These are phyloP conservation scores for Limnodromus scolopaceus DNA, from an alignment of 2,797 vertebrate genomes.

Conservation along the genomic window DNA sequence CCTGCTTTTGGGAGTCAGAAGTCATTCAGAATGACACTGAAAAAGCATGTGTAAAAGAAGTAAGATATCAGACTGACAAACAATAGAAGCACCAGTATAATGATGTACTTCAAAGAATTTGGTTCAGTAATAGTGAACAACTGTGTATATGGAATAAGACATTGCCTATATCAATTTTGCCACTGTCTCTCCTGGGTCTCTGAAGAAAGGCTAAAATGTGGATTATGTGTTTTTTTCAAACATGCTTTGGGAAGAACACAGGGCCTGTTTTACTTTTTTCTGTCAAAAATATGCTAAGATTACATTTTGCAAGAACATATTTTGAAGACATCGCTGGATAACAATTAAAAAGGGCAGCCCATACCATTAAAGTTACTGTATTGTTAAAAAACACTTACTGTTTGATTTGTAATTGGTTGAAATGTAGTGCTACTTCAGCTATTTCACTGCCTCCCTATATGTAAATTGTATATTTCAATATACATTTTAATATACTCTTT, in stretches of 20 bases:
- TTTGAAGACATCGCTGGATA: not conserved
- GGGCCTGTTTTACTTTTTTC: not conserved
- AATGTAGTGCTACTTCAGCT: not conserved
- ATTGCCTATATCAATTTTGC: not conserved
- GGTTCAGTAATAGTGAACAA: not conserved
- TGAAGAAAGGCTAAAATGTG: not conserved
- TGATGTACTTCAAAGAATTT: not conserved
- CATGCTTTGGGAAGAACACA: not conserved
- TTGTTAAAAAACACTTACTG: not conserved
- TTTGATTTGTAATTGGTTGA: not conserved
- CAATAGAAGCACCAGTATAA: not conserved
- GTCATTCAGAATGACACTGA: not conserved
- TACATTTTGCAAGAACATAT: not conserved
- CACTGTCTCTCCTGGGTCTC: not conserved
- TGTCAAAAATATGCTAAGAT: not conserved
- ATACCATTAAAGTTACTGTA: not conserved
- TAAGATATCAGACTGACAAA: not conserved
- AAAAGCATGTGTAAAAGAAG: not conserved
- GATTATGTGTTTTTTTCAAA: not conserved
- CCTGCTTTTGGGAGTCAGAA: not conserved
- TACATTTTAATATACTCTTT: not conserved
- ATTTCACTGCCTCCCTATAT: not conserved
- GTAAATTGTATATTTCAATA: not conserved
- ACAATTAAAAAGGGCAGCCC: not conserved
- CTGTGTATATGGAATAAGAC: not conserved